phyloP scores from a whole-genome alignment of 2,888 invertebrate genomes.

The Pseudococcus jackbeardsleyi region DNA sequence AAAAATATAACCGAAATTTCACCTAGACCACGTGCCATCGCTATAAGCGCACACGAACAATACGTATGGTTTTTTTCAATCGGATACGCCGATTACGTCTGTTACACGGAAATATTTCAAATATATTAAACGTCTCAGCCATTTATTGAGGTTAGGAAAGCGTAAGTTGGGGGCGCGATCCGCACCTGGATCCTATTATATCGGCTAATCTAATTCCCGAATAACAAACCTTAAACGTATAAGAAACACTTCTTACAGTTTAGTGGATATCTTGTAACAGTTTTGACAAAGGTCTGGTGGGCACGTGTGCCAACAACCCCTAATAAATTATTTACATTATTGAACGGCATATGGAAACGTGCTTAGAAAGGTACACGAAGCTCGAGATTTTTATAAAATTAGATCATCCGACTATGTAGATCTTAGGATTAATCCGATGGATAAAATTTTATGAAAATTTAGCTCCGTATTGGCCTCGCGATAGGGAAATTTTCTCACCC shows the following conservation, averaged over 20 bases:
- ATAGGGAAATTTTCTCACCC: neutral
- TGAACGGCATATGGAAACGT: conserved; percentile 50
- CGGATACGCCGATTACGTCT: conserved; percentile 61
- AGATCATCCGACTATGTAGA: neutral
- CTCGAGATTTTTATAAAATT: conserved; percentile 14
- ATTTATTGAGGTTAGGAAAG: conserved; percentile 49
- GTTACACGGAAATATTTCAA: conserved; percentile 53
- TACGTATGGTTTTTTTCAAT: conserved; percentile 52
- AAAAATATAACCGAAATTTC: conserved; percentile 49
- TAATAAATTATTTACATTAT: conserved; percentile 59
- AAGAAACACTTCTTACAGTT: conserved; percentile 63
- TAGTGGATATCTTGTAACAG: conserved; percentile 62
- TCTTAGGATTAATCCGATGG: neutral
- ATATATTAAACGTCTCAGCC: conserved; percentile 32
- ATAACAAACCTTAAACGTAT: conserved; percentile 58
- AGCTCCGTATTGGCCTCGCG: neutral
- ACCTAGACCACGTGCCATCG: conserved; percentile 24
- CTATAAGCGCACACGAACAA: neutral
- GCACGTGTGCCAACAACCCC: conserved; percentile 61
- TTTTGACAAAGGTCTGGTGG: conserved; percentile 59
- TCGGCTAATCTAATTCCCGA: conserved; percentile 64
- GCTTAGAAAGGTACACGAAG: conserved; percentile 29
- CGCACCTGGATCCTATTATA: conserved; percentile 63
- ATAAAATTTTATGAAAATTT: conserved; percentile 1
- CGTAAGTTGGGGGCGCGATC: conserved; percentile 64